Evolutionary conservation across 2,797 vertebrate species (phyloP).

Genomic region (Notamacropus eugenii): DNA sequence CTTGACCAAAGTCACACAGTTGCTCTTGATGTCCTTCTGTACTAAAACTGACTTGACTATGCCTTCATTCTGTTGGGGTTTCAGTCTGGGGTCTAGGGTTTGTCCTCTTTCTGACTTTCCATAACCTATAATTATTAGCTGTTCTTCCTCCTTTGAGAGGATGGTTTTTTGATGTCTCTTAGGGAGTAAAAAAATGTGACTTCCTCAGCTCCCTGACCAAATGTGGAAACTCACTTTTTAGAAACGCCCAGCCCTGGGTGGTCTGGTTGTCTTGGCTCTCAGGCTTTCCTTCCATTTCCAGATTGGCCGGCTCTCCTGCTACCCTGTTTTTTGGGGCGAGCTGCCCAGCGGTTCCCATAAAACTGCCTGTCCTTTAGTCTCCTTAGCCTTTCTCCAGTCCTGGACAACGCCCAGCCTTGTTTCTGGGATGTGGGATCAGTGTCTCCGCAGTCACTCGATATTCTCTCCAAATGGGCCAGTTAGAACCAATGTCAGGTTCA

Average conservation of each 20-base stretch:
- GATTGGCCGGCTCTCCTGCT: neutral
- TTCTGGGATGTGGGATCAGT: neutral
- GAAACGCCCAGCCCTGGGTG: neutral
- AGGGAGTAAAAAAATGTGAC: neutral
- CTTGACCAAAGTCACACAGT: neutral
- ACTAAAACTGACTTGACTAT: neutral
- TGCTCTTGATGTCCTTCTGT: neutral
- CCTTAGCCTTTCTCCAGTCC: neutral
- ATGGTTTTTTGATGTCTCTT: neutral
- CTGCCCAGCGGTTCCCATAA: neutral
- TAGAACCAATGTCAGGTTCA: neutral
- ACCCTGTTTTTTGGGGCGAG: neutral
- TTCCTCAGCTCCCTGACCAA: neutral
- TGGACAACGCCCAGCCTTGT: neutral
- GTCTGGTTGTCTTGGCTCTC: neutral
- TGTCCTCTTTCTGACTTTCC: neutral
- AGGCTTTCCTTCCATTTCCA: neutral
- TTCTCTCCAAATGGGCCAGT: neutral
- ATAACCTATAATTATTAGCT: neutral
- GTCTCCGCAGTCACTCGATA: neutral
- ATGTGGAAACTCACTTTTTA: neutral
- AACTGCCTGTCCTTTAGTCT: neutral
- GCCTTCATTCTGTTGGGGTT: neutral
- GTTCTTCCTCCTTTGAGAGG: neutral
- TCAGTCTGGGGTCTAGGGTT: neutral